phyloP scores from a whole-genome alignment of 2,797 vertebrate genomes.

The Phataginus tetradactyla region DNA sequence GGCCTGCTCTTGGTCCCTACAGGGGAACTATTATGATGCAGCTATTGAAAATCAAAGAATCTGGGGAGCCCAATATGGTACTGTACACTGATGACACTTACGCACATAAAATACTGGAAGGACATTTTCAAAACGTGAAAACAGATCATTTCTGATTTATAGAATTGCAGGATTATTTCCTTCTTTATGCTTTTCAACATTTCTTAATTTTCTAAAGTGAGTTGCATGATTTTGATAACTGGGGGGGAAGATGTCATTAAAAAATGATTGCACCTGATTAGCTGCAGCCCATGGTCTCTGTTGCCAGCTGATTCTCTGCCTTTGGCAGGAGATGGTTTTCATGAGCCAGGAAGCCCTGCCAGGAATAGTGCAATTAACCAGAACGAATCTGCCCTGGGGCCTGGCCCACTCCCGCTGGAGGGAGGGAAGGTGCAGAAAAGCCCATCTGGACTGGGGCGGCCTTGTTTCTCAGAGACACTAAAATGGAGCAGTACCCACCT shows the following conservation, averaged over 20 bases:
- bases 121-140: slow-evolving; percentile 24
- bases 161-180: neutral
- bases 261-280: slow-evolving; percentile 18
- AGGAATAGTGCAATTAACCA: slow-evolving; percentile 58
- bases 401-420: neutral
- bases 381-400: slow-evolving; percentile 23
- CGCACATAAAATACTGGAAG: neutral
- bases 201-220: neutral
- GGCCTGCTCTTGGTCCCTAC: too few relatives aligned
- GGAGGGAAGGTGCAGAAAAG: neutral
- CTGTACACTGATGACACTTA: neutral
- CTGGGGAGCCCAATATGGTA: neutral
- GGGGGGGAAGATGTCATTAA: neutral
- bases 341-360: slow-evolving; percentile 1
- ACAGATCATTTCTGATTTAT: neutral
- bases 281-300: neutral
- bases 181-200: neutral
- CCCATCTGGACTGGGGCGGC: neutral
- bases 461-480: neutral
- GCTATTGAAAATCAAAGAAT: neutral
- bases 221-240: neutral
- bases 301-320: slow-evolving; percentile 11
- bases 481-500: neutral
- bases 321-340: slow-evolving; percentile 56
- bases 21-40: neutral